Percentiles rank a stretch among this genome's conserved stretches.
phyloP scores from a whole-genome alignment of 2,888 invertebrate species.

The Augochlorella aurata region DNA sequence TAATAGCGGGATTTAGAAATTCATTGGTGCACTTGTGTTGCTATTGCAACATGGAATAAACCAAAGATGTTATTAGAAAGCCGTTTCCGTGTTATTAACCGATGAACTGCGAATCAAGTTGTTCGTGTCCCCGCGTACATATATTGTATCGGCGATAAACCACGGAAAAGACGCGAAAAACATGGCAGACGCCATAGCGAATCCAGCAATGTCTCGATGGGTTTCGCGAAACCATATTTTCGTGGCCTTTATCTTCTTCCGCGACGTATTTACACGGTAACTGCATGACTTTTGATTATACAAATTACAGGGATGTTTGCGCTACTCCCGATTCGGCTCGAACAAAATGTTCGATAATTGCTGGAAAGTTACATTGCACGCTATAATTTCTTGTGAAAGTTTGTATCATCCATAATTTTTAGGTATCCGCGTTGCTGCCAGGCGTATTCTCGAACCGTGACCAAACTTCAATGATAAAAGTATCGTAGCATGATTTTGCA shows the following conservation, averaged over 20 bases:
- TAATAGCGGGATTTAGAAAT: slow-evolving; percentile 39
- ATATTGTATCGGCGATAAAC: background rate
- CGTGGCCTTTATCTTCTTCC: background rate
- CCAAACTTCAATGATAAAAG: background rate
- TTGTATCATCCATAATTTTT: slow-evolving; percentile 44
- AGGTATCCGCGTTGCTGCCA: background rate
- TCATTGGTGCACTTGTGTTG: slow-evolving; percentile 7
- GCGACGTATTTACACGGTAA: slow-evolving; percentile 7
- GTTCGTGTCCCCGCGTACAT: background rate
- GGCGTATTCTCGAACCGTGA: background rate
- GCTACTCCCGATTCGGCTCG: slow-evolving; percentile 18
- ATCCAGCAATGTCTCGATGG: background rate
- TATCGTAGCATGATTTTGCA: background rate
- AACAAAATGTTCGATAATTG: slow-evolving; percentile 58
- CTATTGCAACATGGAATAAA: slow-evolving; percentile 6
- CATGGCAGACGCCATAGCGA: slow-evolving; percentile 29
- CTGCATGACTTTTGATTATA: slow-evolving; percentile 32
- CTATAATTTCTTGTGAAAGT: slow-evolving; percentile 68
- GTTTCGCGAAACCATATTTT: background rate
- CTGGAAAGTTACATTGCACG: slow-evolving; percentile 60
- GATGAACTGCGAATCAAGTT: background rate
- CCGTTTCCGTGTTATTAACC: slow-evolving; percentile 47
- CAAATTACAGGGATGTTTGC: slow-evolving; percentile 43
- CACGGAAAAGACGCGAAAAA: background rate
- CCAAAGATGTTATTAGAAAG: slow-evolving; percentile 36